Evolutionary conservation across 1,140 invertebrate genomes (phyloP).

Genomic region (Idris sp.): DNA sequence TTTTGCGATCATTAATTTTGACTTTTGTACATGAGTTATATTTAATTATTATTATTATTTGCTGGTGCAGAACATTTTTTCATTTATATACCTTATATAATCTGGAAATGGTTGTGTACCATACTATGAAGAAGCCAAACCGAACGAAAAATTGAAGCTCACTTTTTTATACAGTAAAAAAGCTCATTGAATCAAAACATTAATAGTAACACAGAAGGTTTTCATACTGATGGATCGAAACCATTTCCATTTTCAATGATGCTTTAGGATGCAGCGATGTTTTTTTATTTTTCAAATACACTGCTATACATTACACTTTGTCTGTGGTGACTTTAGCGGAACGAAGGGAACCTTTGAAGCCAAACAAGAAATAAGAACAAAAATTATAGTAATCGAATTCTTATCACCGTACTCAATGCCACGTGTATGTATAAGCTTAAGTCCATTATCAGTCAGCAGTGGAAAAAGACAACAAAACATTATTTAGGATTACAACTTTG

Average conservation of each 20-base stretch:
- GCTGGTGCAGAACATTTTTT: slow-evolving; percentile 8
- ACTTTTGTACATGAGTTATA: slow-evolving; percentile 5
- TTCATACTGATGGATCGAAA: slow-evolving; percentile 4
- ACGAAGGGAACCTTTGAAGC: slow-evolving; percentile 57
- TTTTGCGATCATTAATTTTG: background rate
- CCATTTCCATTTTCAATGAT: slow-evolving; percentile 32
- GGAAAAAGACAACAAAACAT: slow-evolving; percentile 43
- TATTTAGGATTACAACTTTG: slow-evolving; percentile 66
- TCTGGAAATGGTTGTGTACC: slow-evolving; percentile 39
- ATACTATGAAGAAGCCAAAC: slow-evolving; percentile 8
- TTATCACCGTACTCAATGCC: slow-evolving; percentile 40
- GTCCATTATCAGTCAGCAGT: slow-evolving; percentile 62
- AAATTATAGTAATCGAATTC: slow-evolving; percentile 57
- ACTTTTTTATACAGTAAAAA: slow-evolving; percentile 48
- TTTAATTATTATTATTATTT: slow-evolving; percentile 1
- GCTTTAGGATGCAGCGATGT: slow-evolving; percentile 3
- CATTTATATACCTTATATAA: slow-evolving; percentile 27
- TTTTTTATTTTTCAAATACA: background rate
- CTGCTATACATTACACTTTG: slow-evolving; percentile 64
- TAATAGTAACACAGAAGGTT: slow-evolving; percentile 6
- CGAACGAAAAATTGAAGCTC: slow-evolving; percentile 25
- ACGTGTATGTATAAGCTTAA: slow-evolving; percentile 59
- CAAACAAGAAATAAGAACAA: slow-evolving; percentile 39
- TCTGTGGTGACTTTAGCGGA: slow-evolving; percentile 72
- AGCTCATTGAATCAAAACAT: background rate